Conservation (phyloP, 2,113 vertebrate species). For the Tachysurus fulvidraco region DNA sequence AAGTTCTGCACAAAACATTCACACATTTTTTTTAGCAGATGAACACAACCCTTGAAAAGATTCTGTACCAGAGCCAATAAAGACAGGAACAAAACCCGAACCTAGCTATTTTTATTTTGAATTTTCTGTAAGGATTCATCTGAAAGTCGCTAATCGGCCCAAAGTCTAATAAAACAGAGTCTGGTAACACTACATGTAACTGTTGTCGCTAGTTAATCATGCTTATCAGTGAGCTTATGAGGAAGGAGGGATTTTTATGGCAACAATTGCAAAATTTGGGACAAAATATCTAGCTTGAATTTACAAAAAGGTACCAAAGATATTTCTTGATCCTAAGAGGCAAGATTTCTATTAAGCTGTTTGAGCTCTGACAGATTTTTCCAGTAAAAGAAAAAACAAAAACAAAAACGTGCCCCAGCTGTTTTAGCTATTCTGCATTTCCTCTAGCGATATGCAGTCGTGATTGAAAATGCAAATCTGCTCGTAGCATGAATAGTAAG, state of each 20-base stretch:
- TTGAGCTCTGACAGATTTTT: background rate
- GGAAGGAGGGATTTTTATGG: background rate
- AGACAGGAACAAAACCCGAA: background rate
- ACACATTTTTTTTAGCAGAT: background rate
- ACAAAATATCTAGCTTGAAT: background rate
- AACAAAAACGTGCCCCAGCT: background rate
- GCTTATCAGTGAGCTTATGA: background rate
- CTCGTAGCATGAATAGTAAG: slow-evolving; percentile 64
- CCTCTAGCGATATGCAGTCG: background rate
- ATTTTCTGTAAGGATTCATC: background rate
- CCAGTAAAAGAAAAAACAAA: background rate
- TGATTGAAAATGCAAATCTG: slow-evolving; percentile 40
- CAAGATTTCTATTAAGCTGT: background rate
- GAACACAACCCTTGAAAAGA: background rate
- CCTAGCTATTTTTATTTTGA: background rate
- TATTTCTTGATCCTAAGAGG: background rate
- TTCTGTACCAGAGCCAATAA: background rate
- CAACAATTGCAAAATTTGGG: background rate
- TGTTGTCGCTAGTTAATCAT: too few relatives aligned
- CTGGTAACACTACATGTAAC: background rate
- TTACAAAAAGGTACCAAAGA: background rate
- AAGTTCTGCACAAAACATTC: too few relatives aligned
- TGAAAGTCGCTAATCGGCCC: background rate
- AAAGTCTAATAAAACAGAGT: background rate
- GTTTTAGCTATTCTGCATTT: background rate